Percentiles rank a stretch among this genome's conserved stretches.
These are phyloP conservation scores for Spongia lamella DNA, from an alignment of 37 sponge, comb jelly and placozoan genomes.

Conservation along the genomic window DNA sequence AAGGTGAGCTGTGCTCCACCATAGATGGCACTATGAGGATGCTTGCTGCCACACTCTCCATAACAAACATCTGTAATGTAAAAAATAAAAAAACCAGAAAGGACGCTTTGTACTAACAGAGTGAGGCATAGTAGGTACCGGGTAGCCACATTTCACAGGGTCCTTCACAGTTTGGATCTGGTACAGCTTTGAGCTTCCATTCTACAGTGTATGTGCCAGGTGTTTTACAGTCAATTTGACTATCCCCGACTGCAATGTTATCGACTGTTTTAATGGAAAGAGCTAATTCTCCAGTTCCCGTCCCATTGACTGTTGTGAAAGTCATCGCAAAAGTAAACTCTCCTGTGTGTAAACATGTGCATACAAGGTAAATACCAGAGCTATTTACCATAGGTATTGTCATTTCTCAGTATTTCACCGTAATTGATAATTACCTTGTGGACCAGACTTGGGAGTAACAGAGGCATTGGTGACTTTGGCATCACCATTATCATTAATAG, in stretches of 20 bases:
- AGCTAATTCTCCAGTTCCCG: constrained; percentile 81
- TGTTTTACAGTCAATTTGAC: constrained; percentile 22
- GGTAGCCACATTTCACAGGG: constrained; percentile 82
- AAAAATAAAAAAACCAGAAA: background rate
- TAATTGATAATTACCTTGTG: constrained; percentile 41
- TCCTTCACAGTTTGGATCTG: constrained; percentile 78
- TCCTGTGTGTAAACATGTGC: too few species aligned
- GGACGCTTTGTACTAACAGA: too few species aligned
- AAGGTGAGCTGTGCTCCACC: constrained; percentile 37
- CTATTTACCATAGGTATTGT: too few species aligned
- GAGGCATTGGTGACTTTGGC: constrained; percentile 60
- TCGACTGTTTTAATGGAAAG: constrained; percentile 64
- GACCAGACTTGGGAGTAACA: constrained; percentile 54
- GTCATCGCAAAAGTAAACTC: constrained; percentile 49
- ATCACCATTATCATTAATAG: constrained; percentile 74
- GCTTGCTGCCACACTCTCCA: constrained; percentile 91
- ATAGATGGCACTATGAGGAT: constrained; percentile 84
- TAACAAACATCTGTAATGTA: constrained; percentile 70
- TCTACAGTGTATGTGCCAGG: constrained; percentile 54
- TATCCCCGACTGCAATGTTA: constrained; percentile 55
- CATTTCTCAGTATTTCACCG: background rate
- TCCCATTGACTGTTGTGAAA: constrained; percentile 61
- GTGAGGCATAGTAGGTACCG: constrained; percentile 74
- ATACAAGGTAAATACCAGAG: too few species aligned
- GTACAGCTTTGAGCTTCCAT: constrained; percentile 46